These are phyloP conservation scores for Galago senegalensis DNA, from an alignment of 2,797 vertebrate genomes.

Conservation along the genomic window DNA sequence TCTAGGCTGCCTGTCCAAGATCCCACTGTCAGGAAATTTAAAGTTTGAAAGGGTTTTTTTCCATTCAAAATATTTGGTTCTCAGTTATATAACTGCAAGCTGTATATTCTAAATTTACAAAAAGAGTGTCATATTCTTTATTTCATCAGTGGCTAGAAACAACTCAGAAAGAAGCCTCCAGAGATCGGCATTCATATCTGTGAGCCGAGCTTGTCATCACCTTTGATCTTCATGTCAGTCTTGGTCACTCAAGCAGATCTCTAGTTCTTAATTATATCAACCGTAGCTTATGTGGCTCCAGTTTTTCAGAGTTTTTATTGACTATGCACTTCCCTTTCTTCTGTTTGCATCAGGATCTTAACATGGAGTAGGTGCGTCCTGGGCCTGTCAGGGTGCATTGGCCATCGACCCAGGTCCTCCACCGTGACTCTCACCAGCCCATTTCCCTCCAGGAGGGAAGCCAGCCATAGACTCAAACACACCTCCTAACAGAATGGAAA, in stretches of 20 bases:
- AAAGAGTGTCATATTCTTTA: background rate
- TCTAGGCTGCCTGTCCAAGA: background rate
- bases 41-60: background rate
- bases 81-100: background rate
- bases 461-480: background rate
- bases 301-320: background rate
- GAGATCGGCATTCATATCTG: background rate
- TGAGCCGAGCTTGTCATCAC: background rate
- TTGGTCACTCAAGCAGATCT: background rate
- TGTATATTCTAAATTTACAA: background rate
- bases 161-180: background rate
- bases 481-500: background rate
- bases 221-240: background rate
- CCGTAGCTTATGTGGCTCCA: background rate
- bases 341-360: background rate
- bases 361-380: background rate
- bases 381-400: background rate
- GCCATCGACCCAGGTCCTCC: background rate
- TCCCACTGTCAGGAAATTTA: background rate
- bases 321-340: background rate
- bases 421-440: background rate
- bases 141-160: background rate
- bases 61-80: background rate
- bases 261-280: background rate
- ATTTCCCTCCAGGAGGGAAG: background rate